phyloP scores from a whole-genome alignment of 2,797 vertebrate genomes.

The Synanceia verrucosa region DNA sequence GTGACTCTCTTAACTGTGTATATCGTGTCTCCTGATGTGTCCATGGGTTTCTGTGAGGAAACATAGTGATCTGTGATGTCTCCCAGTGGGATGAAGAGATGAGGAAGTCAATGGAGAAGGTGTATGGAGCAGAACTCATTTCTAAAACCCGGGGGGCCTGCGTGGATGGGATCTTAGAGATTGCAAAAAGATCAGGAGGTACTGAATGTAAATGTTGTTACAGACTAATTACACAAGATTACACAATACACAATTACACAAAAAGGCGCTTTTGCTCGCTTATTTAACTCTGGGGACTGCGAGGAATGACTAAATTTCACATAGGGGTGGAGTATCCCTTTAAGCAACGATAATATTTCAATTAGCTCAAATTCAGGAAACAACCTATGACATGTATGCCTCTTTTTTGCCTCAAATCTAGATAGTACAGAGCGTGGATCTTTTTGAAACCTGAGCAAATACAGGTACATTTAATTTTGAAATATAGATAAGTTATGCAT shows the following conservation, averaged over 20 bases:
- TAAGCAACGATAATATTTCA: no score
- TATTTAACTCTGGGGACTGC: no score
- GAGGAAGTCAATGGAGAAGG: slow-evolving; percentile 87
- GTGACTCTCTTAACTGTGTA: neutral
- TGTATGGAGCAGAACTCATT: slow-evolving; percentile 87
- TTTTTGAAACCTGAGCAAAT: no score
- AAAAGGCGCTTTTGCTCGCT: no score
- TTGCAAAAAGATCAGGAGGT: slow-evolving; percentile 84
- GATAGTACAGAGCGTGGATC: slow-evolving; percentile 77
- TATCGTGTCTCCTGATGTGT: neutral
- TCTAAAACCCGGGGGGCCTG: slow-evolving; percentile 87
- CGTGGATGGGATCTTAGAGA: slow-evolving; percentile 86
- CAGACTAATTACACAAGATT: neutral
- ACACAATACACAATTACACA: no score
- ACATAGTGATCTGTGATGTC: slow-evolving; percentile 87
- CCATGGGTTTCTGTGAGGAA: neutral
- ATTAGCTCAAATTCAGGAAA: neutral
- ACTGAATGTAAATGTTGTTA: slow-evolving; percentile 5
- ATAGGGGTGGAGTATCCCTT: no score
- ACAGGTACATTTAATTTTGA: no score
- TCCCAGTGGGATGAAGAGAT: slow-evolving; percentile 88
- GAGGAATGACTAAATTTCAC: no score
- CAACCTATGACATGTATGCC: neutral
- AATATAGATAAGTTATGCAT: no score
- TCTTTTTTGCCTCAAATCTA: slow-evolving; percentile 60